These are phyloP conservation scores for Ceramica pisi DNA, from an alignment of 2,888 invertebrate species.

Conservation along the genomic window DNA sequence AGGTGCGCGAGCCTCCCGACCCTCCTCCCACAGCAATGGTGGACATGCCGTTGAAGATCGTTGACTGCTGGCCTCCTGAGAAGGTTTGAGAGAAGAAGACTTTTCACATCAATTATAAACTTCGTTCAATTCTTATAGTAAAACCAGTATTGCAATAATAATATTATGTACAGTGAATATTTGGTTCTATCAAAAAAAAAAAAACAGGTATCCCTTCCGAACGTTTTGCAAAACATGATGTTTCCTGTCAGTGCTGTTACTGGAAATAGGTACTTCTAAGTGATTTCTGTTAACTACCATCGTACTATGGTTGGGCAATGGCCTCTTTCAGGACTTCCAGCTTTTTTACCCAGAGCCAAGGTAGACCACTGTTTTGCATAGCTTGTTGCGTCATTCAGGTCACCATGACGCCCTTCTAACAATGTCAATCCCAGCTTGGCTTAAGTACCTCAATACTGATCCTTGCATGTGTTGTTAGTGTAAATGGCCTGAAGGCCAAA, in stretches of 20 bases:
- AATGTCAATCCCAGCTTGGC: no score
- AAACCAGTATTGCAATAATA: rapidly evolving
- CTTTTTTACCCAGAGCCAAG: neutral
- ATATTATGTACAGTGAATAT: no score
- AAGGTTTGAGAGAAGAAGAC: constrained; percentile 2
- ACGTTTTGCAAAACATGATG: neutral
- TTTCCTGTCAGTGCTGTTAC: neutral
- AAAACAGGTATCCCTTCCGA: neutral
- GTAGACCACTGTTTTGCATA: no score
- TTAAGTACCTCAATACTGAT: no score
- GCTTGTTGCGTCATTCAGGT: no score
- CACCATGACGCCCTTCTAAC: no score
- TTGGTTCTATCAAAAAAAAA: neutral
- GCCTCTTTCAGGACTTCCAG: no score
- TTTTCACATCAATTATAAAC: constrained; percentile 10
- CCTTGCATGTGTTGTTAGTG: no score
- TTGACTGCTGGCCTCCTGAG: constrained; percentile 95
- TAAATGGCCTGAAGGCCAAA: no score
- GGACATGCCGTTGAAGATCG: constrained; percentile 97
- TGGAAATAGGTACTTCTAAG: no score
- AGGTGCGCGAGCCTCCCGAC: constrained; percentile 93
- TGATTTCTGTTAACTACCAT: no score
- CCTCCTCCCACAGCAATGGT: constrained; percentile 96
- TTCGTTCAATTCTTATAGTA: neutral
- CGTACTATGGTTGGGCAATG: no score